Evolutionary conservation across 30 jellyfish, hydroid and myxozoan genomes (phyloP).

Genomic region (Turritopsis rubra): DNA sequence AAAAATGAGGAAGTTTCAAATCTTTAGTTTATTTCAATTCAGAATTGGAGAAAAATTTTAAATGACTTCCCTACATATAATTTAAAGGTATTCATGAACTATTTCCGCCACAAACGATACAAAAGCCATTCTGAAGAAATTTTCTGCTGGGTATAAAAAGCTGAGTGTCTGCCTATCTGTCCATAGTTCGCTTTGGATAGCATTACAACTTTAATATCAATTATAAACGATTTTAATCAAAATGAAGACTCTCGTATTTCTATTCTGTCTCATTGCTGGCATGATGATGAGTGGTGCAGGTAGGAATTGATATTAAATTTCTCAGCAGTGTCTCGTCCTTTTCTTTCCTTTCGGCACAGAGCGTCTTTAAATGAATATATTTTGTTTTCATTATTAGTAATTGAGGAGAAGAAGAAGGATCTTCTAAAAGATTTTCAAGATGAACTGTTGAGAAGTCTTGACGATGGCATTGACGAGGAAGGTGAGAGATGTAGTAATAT

Average conservation of each 20-base stretch:
- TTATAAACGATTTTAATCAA: neutral
- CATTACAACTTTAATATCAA: neutral
- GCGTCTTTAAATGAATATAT: neutral
- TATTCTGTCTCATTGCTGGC: neutral
- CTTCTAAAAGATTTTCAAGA: neutral
- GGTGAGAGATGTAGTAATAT: neutral
- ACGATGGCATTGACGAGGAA: neutral
- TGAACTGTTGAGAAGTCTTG: neutral
- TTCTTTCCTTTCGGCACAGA: neutral
- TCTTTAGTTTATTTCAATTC: too few species aligned
- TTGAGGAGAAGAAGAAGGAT: neutral
- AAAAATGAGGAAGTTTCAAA: too few species aligned
- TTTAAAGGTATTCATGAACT: too few species aligned
- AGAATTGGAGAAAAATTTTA: too few species aligned
- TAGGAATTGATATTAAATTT: neutral
- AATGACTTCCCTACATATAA: too few species aligned
- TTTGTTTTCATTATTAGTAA: neutral
- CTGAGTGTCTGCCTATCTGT: too few species aligned
- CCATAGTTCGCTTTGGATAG: neutral
- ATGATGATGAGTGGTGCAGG: neutral
- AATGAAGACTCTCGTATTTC: neutral
- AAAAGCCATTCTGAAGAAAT: too few species aligned
- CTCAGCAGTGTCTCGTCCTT: neutral
- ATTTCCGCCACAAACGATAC: too few species aligned
- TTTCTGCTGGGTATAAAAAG: too few species aligned